Conservation (phyloP, 2,797 vertebrate species). For the Urosaurus nigricauda region DNA sequence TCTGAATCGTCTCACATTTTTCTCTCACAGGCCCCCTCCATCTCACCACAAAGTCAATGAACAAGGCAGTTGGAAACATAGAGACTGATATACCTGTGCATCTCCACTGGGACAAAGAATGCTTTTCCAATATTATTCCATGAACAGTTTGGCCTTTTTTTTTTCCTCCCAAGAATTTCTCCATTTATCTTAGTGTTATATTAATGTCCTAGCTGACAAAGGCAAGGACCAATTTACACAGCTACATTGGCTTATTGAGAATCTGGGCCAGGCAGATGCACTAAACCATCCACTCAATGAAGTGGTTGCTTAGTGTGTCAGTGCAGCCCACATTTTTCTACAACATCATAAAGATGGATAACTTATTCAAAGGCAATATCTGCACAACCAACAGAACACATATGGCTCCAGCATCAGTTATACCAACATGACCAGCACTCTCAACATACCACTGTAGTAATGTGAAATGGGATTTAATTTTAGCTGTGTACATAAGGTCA, state of each 20-base stretch:
- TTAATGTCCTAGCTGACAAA: not conserved
- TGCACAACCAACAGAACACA: not conserved
- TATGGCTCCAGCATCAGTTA: not conserved
- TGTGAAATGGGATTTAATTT: not conserved
- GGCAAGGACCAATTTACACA: not conserved
- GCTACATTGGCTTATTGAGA: not conserved
- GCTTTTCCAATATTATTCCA: slow-evolving; percentile 18
- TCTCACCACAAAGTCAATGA: slow-evolving; percentile 27
- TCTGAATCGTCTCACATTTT: not conserved
- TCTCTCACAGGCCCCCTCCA: not conserved
- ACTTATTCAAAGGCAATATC: not conserved
- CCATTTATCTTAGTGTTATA: slow-evolving; percentile 3
- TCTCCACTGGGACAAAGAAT: not conserved
- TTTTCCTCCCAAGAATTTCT: not conserved
- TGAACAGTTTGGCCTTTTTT: not conserved
- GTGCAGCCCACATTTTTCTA: not conserved
- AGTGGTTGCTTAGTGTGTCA: not conserved
- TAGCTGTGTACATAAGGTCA: not conserved
- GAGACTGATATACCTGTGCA: slow-evolving; percentile 2
- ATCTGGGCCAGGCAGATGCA: no score
- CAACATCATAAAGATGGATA: not conserved
- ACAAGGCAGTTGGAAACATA: not conserved
- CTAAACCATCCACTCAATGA: not conserved
- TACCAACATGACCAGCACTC: not conserved
- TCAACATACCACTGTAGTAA: not conserved